These are phyloP conservation scores for Hirudinaria manillensis DNA, from an alignment of 2,888 invertebrate species.

Conservation along the genomic window DNA sequence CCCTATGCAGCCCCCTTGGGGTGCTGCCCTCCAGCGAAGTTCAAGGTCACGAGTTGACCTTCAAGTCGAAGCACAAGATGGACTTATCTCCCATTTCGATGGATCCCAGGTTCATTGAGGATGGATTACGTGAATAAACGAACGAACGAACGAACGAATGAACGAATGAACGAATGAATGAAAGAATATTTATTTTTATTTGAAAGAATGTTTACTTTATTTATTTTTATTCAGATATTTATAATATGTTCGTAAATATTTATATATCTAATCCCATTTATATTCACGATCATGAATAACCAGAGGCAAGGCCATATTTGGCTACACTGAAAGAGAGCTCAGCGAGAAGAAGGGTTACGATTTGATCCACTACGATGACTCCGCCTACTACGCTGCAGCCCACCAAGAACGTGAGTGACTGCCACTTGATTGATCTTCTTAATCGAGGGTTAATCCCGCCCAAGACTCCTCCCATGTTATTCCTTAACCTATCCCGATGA, in stretches of 20 bases:
- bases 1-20: constrained; percentile 96
- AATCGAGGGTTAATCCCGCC: neutral
- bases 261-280: too few species aligned
- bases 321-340: constrained; percentile 80
- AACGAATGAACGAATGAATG: neutral
- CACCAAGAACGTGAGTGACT: constrained; percentile 89
- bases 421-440: neutral
- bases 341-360: constrained; percentile 83
- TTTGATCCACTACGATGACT: constrained; percentile 92
- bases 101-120: constrained; percentile 68
- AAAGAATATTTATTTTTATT: neutral
- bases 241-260: too few species aligned
- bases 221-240: neutral
- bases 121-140: neutral
- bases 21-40: constrained; percentile 92
- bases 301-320: constrained; percentile 80
- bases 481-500: neutral
- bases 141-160: neutral
- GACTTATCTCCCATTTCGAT: constrained; percentile 91
- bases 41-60: constrained; percentile 96
- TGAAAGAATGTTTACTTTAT: neutral
- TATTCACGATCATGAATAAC: neutral
- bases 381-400: constrained; percentile 93
- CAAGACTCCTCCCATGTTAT: neutral
- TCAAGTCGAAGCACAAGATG: constrained; percentile 97